Base-by-base conservation (phyloP, 1,140 invertebrate species). In the Aphaenogaster floridana region DNA sequence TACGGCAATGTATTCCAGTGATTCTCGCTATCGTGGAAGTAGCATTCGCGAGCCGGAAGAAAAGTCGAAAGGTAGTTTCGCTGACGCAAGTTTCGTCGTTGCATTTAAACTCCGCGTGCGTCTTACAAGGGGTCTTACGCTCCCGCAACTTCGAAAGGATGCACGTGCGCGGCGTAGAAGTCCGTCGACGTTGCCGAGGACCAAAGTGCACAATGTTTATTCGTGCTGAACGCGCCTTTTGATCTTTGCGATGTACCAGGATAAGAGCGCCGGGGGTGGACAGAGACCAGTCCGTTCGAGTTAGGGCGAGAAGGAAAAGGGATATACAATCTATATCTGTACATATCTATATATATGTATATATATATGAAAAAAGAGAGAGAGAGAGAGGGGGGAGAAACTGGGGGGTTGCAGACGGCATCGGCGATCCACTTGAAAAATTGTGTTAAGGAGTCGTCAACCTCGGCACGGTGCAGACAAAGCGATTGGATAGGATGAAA, bases 361-460 rank as follows among this genome's bases (percentile, higher is more conserved):
- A n/a, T n/a, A 8, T 57, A 7, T 57, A 21, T 63, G 28, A 36
- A 15, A 50, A 21, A 21, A 21, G 21, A 21, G 21, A 21, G 21
- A 50, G 11, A 63, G 9, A 17, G 15, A 66, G 15, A n/a, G 64
- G 54, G 13, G 28, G 39, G 11, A 59, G 28, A 36, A 50, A 11
- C 8, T 5, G 4, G 11, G 28, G 34, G 45, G 7, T 76, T 68
- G n/a, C 48, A 63, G 52, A 50, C 50, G 69, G 69, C 77, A 52
- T 54, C 50, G 52, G 54, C 68, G 76, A 59, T 86, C 48, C 69
- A 68, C 88, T 72, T 57, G 84, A 90, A 89, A 86, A 89, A 90
- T 90, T 77, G 83, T 79, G 84, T 89, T 89, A 89, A 89, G 50
- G 69, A 66, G 63, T 77, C 88, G 88, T 90, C 77, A 89, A 89